A percentile compares a stretch with the other conserved stretches of the same genome.
Evolutionary conservation across 2,113 vertebrate genomes (phyloP).

Genomic region (Choloepus hoffmanni): DNA sequence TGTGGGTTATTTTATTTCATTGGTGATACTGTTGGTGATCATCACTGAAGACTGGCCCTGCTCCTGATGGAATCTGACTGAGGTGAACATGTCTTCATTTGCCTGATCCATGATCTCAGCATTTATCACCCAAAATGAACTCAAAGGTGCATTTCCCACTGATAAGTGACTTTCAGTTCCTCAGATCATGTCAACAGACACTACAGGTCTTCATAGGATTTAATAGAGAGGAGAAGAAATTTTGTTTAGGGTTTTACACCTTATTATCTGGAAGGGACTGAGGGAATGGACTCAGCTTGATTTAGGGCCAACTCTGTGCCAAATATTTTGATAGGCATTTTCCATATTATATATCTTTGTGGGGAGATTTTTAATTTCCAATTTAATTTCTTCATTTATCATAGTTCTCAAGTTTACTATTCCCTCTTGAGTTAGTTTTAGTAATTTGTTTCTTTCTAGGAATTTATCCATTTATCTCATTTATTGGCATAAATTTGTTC

Average conservation of each 20-base stretch:
- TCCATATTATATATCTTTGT: neutral
- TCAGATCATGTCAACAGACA: neutral
- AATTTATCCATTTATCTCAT: neutral
- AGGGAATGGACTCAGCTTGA: neutral
- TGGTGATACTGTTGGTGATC: neutral
- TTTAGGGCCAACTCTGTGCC: neutral
- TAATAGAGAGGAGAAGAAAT: neutral
- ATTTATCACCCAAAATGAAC: neutral
- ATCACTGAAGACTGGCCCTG: neutral
- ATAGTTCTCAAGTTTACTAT: neutral
- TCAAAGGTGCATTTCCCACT: neutral
- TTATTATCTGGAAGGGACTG: neutral
- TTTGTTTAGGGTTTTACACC: neutral
- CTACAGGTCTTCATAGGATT: neutral
- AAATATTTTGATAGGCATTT: neutral
- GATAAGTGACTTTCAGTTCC: neutral
- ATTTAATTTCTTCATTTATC: neutral
- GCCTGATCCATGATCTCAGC: neutral
- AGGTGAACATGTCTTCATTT: constrained; percentile 2
- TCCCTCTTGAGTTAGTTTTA: neutral
- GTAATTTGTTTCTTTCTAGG: neutral
- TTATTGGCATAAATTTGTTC: neutral
- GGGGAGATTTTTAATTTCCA: neutral
- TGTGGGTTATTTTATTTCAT: no score
- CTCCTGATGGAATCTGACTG: neutral